Percentiles rank a stretch among this genome's conserved stretches.
Evolutionary conservation across 2,113 vertebrate genomes (phyloP).

Genomic region (Panthera tigris): DNA sequence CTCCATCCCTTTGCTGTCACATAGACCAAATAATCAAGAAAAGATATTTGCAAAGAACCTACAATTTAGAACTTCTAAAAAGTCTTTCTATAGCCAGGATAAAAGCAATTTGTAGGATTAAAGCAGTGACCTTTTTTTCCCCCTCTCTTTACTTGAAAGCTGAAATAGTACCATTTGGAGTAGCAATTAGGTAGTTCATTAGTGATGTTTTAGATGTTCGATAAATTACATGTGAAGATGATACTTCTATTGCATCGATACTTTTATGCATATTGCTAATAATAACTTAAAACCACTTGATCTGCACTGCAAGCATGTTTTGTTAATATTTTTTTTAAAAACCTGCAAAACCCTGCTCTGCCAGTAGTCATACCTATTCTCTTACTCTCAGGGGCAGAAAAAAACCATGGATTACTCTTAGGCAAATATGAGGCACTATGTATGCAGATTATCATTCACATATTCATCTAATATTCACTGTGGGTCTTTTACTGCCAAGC

Average conservation of each 20-base stretch:
- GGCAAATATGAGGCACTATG: background rate
- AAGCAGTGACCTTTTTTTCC: background rate
- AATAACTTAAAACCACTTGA: constrained; percentile 47
- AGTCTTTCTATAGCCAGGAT: constrained; percentile 10
- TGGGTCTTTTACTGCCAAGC: background rate
- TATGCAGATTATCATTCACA: background rate
- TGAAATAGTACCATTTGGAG: constrained; percentile 34
- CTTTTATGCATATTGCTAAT: constrained; percentile 52
- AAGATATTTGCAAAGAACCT: background rate
- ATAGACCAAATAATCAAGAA: background rate
- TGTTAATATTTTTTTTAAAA: background rate
- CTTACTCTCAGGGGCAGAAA: background rate
- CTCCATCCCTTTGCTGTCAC: background rate
- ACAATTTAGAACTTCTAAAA: constrained; percentile 57
- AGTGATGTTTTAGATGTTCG: constrained; percentile 2
- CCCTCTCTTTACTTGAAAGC: constrained; percentile 13
- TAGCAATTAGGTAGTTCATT: constrained; percentile 49
- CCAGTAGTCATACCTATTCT: background rate
- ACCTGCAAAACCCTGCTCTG: background rate
- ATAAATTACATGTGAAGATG: constrained; percentile 48
- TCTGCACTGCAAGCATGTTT: constrained; percentile 7
- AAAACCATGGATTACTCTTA: constrained; percentile 35
- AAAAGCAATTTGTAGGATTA: constrained; percentile 51
- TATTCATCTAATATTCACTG: constrained; percentile 15
- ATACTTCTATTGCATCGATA: constrained; percentile 1